These are phyloP conservation scores for Atherinosoma microstoma DNA, from an alignment of 2,797 vertebrate genomes.

Conservation along the genomic window DNA sequence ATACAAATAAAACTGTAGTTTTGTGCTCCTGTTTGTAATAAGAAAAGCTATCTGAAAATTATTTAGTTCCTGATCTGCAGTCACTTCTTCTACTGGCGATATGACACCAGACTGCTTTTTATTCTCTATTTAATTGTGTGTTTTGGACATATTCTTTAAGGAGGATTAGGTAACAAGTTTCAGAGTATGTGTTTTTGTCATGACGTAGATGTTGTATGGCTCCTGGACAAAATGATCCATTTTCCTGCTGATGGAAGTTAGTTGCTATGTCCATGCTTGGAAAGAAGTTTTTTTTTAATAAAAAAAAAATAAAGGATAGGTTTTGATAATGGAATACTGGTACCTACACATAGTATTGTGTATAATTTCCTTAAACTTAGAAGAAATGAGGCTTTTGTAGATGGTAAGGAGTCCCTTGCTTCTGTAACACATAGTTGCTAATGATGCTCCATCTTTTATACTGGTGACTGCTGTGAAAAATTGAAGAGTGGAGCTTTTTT, in stretches of 20 bases:
- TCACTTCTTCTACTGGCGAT: not conserved
- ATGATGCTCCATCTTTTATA: not conserved
- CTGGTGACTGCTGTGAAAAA: not conserved
- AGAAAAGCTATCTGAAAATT: not conserved
- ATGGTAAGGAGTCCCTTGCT: not conserved
- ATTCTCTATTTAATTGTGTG: not conserved
- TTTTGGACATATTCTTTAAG: not conserved
- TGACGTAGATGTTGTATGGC: not conserved
- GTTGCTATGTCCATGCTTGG: not conserved
- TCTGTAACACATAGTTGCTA: not conserved
- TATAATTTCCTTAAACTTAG: not conserved
- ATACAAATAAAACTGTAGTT: not conserved
- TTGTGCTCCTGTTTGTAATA: not conserved
- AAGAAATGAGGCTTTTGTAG: not conserved
- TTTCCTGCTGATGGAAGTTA: not conserved
- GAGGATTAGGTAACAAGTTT: not conserved
- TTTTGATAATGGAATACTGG: not conserved
- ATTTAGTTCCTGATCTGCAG: constrained; percentile 5
- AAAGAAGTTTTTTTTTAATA: too few relatives aligned
- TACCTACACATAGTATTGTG: not conserved
- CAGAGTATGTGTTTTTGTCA: not conserved
- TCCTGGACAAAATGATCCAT: not conserved
- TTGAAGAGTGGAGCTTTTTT: not conserved
- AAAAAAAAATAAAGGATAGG: too few relatives aligned
- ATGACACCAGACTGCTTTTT: not conserved